Conservation (phyloP, 2,113 vertebrate genomes). For the Pampusana beccarii region DNA sequence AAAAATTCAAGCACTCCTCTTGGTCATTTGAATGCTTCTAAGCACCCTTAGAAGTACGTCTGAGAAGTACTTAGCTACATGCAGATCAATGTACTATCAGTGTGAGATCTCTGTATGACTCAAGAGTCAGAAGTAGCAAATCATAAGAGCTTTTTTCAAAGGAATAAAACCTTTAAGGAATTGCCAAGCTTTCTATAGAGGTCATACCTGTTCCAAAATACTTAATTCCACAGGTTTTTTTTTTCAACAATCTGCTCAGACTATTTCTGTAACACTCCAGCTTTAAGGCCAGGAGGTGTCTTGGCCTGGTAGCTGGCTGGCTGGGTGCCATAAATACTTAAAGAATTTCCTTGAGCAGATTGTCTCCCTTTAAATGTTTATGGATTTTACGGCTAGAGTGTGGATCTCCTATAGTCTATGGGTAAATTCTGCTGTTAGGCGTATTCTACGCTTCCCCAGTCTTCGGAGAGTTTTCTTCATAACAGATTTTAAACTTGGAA, state of each 20-base stretch:
- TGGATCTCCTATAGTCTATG: background rate
- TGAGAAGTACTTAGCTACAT: background rate
- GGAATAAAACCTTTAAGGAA: background rate
- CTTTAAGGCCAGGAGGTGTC: background rate
- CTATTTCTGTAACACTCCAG: background rate
- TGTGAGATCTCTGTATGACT: background rate
- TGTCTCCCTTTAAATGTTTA: background rate
- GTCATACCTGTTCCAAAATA: background rate
- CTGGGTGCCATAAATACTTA: constrained; percentile 1
- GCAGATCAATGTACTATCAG: background rate
- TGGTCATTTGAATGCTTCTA: background rate
- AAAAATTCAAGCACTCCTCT: background rate
- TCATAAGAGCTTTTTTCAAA: background rate
- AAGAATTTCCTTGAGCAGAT: background rate
- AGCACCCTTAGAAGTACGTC: background rate
- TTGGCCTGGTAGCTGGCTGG: background rate
- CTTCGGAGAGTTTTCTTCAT: background rate
- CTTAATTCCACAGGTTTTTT: background rate
- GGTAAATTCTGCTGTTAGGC: background rate
- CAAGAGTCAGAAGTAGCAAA: background rate
- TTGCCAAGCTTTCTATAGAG: background rate
- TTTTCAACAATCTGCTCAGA: background rate
- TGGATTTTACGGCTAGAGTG: background rate
- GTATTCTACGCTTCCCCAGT: background rate
- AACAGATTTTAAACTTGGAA: background rate